Evolutionary conservation across 2,888 invertebrate species (phyloP).

Genomic region (Epistrophe grossulariae): DNA sequence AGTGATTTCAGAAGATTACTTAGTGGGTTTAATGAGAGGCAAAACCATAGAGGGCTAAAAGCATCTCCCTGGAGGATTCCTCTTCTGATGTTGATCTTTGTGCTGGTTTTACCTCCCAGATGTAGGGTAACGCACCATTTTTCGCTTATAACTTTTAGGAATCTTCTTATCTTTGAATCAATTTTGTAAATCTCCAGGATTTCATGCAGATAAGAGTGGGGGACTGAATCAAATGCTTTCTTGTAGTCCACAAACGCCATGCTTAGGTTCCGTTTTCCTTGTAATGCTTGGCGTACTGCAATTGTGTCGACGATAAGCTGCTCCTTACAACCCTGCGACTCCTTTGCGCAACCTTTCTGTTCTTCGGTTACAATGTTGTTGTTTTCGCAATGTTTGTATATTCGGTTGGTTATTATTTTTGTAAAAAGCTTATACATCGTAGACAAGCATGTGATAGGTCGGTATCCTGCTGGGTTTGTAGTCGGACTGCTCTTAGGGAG

Average conservation of each 20-base stretch:
- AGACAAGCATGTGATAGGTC: too few species aligned
- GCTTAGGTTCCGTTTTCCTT: background rate
- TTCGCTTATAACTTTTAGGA: background rate
- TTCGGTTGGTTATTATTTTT: too few species aligned
- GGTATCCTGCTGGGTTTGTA: too few species aligned
- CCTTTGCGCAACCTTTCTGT: too few species aligned
- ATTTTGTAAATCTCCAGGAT: slow-evolving; percentile 1
- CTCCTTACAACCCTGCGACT: too few species aligned
- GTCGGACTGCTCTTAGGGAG: too few species aligned
- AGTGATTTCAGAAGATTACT: background rate
- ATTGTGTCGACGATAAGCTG: too few species aligned
- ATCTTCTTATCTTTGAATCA: background rate
- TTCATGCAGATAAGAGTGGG: background rate
- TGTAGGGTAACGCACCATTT: background rate
- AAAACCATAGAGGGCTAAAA: slow-evolving; percentile 2
- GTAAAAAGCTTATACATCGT: too few species aligned
- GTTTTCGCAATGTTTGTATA: too few species aligned
- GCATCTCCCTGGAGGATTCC: slow-evolving; percentile 9
- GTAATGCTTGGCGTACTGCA: too few species aligned
- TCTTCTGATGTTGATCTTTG: background rate
- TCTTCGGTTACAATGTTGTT: too few species aligned
- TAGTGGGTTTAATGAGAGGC: background rate
- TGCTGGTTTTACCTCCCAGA: background rate
- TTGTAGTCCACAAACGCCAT: background rate
- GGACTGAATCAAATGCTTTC: background rate